Base-by-base conservation (phyloP, 2,888 invertebrate species). In the Bellardia bayeri region DNA sequence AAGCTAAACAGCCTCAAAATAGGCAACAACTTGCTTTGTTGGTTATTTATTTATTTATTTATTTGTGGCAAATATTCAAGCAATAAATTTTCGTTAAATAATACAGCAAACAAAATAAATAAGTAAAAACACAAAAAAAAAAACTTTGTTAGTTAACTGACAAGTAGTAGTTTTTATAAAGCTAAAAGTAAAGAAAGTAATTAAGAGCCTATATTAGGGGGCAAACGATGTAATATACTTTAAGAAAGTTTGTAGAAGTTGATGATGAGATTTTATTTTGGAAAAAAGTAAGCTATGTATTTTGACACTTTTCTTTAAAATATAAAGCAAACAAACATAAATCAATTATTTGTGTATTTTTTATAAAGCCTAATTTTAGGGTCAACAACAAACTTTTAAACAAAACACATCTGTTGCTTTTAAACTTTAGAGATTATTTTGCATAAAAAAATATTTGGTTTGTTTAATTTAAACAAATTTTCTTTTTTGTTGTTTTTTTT, bases 21-120 rank as follows among this genome's bases (percentile, higher is more conserved):
- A 76, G 80, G 90, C 89, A 88, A 86, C 87, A 89, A 87, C 68
- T 89, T 90, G 37, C 37, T 37, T 37, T 4, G 6, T 37, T 37
- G 89, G 51, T 86, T 85, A 78, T 37, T 83, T 86, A 79, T 82
- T 86, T 86, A 79, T 82, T 86, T 88, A 88, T 83, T 75, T 63
- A 80, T 82, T 56, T n/a, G 30, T 72, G 64, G 75, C 82, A 79
- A 76, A 66, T 49, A 61, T 51, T 51, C 33, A 42, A 11, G 33
- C 74, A 66, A 87, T 87, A 85, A 84, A 85, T 87, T 79, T 84
- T 63, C 78, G 82, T 82, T 85, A 68, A 84, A 40, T 63, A 40
- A 16, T 51, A 4, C 45, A 87, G 76, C 66, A 76, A 69, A 51
- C 5, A 58, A 83, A 66, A 45, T 66, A 78, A 68, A 66, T 40